Percentiles rank a stretch among this genome's conserved stretches.
These are phyloP conservation scores for Chiloscyllium plagiosum DNA, from an alignment of 2,113 vertebrate genomes.

Conservation along the genomic window DNA sequence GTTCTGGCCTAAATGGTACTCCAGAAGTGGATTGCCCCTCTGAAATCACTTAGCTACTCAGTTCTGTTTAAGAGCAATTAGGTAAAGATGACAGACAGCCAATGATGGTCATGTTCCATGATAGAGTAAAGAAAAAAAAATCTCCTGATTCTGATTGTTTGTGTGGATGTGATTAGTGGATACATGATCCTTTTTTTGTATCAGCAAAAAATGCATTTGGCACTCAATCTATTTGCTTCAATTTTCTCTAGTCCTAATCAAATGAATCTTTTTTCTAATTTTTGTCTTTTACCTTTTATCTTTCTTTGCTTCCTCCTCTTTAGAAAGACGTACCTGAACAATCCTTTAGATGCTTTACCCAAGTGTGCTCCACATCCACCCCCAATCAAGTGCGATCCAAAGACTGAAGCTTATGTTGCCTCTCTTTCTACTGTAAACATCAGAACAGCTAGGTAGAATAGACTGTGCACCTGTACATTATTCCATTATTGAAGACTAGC, in stretches of 20 bases:
- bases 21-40: too few species aligned
- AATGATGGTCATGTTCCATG: too few species aligned
- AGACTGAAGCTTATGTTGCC: constrained; percentile 42
- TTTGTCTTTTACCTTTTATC: neutral
- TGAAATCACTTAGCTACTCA: too few species aligned
- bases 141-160: neutral
- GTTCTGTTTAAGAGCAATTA: too few species aligned
- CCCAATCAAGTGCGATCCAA: constrained; percentile 43
- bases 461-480: neutral
- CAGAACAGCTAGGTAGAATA: constrained; percentile 44
- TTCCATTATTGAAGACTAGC: too few species aligned
- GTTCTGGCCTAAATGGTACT: too few species aligned
- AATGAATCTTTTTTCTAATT: neutral
- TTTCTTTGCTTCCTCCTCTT: constrained; percentile 43
- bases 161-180: neutral
- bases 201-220: neutral
- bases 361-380: constrained; percentile 40
- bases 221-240: neutral
- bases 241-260: neutral
- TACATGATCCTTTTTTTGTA: neutral
- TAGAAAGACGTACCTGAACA: constrained; percentile 47
- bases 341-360: constrained; percentile 46
- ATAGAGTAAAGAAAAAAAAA: too few species aligned
- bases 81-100: too few species aligned
- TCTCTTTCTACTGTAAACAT: constrained; percentile 43